Evolutionary conservation across 2,888 invertebrate species (phyloP).

Genomic region (Calliphora vomitoria): DNA sequence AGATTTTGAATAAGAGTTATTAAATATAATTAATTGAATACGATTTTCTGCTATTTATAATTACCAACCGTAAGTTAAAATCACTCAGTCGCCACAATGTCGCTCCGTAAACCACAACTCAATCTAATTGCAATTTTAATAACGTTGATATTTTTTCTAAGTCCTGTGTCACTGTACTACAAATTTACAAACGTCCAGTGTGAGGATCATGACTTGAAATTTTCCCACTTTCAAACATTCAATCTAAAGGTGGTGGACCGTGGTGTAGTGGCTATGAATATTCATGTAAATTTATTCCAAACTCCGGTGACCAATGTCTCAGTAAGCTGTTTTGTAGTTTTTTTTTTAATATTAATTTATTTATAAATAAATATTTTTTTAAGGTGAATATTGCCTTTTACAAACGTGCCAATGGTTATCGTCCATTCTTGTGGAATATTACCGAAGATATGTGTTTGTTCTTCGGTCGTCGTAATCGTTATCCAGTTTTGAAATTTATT

Average conservation of each 20-base stretch:
- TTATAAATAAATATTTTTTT: not conserved
- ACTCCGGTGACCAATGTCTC: conserved; percentile 39
- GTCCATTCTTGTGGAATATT: conserved; percentile 57
- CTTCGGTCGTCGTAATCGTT: conserved; percentile 11
- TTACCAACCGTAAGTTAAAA: too few species aligned
- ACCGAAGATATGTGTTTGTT: conserved; percentile 49
- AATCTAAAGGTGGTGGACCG: conserved; percentile 30
- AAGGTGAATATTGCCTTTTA: conserved; percentile 3
- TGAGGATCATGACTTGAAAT: conserved; percentile 44
- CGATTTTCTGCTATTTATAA: too few species aligned
- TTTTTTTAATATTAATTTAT: too few species aligned
- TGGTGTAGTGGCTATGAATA: conserved; percentile 21
- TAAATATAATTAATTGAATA: too few species aligned
- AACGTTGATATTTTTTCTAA: too few species aligned
- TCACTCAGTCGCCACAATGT: too few species aligned
- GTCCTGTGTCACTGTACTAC: too few species aligned
- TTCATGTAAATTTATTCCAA: conserved; percentile 38
- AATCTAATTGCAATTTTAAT: too few species aligned
- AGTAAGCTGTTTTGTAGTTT: conserved; percentile 31
- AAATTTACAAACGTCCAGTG: conserved; percentile 23
- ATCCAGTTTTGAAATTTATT: conserved; percentile 25
- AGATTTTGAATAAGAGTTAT: too few species aligned
- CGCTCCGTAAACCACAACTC: too few species aligned
- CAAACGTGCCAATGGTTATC: conserved; percentile 53
- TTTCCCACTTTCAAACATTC: conserved; percentile 45